phyloP scores from a whole-genome alignment of 2,888 invertebrate species.

The Melolontha melolontha region DNA sequence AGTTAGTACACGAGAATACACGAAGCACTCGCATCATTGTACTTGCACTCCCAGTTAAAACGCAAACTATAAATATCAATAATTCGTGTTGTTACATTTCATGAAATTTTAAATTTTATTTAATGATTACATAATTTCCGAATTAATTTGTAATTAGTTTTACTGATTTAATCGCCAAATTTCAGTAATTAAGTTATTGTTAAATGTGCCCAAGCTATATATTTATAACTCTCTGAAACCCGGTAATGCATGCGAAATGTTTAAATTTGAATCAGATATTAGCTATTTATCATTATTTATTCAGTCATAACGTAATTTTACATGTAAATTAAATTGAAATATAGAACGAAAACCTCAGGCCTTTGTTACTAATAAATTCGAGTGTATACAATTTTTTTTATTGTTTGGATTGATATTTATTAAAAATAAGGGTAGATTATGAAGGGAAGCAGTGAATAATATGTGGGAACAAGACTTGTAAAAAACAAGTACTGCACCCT shows the following conservation, averaged over 20 bases:
- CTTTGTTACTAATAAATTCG: neutral
- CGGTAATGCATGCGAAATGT: neutral
- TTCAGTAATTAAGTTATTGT: neutral
- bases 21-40: too few species aligned
- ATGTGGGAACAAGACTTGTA: too few species aligned
- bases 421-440: too few species aligned
- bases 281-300: conserved; percentile 19
- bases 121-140: neutral
- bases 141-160: conserved; percentile 4
- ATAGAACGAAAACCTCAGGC: conserved; percentile 2
- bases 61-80: too few species aligned
- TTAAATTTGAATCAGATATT: conserved; percentile 19
- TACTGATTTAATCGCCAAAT: neutral
- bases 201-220: neutral
- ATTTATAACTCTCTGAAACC: neutral
- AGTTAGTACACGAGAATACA: too few species aligned
- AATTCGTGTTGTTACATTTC: too few species aligned
- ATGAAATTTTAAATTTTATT: too few species aligned
- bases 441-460: too few species aligned
- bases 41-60: too few species aligned
- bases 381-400: too few species aligned
- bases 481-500: too few species aligned
- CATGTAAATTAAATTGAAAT: conserved; percentile 16
- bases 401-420: too few species aligned
- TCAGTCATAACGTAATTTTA: conserved; percentile 13